Percentiles rank a stretch among this genome's conserved stretches.
phyloP scores from a whole-genome alignment of 1,140 invertebrate species.

The Drosophila baimaii region DNA sequence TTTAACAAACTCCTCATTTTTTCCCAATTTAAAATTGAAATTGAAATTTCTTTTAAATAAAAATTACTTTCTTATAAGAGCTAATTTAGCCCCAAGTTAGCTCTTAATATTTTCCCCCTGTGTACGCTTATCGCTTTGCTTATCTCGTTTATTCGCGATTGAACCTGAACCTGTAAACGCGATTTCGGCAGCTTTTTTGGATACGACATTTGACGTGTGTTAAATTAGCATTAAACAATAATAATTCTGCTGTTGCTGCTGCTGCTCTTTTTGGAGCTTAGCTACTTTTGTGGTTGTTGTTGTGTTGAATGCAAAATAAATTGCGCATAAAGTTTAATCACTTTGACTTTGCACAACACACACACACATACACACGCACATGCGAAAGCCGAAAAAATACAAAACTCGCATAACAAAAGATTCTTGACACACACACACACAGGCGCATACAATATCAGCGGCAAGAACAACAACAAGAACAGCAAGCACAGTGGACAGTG shows the following conservation, averaged over 20 bases:
- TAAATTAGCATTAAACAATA: constrained; percentile 71
- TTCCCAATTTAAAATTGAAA: no score
- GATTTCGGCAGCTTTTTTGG: constrained; percentile 41
- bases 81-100: neutral
- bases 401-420: constrained; percentile 76
- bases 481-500: constrained; percentile 60
- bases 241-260: constrained; percentile 39
- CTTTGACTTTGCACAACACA: constrained; percentile 76
- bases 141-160: constrained; percentile 20
- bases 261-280: constrained; percentile 28
- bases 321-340: constrained; percentile 84
- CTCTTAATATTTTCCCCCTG: neutral
- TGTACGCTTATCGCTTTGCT: constrained; percentile 29
- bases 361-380: constrained; percentile 16
- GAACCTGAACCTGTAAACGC: constrained; percentile 55
- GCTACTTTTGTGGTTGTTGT: constrained; percentile 32
- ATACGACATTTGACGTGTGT: constrained; percentile 31
- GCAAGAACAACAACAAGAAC: constrained; percentile 32
- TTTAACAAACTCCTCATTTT: no score
- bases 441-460: constrained; percentile 33
- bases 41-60: no score
- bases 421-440: constrained; percentile 57
- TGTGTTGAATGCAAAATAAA: constrained; percentile 80
- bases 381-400: constrained; percentile 66
- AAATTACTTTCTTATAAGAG: no score